A percentile compares a stretch with the other conserved stretches of the same genome.
Evolutionary conservation across 2,113 vertebrate species (phyloP).

Genomic region (Tragulus kanchil): DNA sequence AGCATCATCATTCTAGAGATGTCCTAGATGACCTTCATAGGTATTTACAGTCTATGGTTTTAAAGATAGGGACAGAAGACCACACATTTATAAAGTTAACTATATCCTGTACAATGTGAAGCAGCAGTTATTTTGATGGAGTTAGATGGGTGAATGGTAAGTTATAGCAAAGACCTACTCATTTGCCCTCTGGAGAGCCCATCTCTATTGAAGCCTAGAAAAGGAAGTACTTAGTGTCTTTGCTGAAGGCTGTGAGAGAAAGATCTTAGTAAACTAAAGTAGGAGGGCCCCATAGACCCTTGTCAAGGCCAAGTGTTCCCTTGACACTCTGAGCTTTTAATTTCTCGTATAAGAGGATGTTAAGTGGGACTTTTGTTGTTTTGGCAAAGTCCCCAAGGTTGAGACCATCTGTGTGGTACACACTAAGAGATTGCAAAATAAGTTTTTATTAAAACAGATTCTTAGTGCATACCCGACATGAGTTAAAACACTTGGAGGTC

Average conservation of each 20-base stretch:
- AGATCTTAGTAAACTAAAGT: neutral
- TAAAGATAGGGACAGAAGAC: neutral
- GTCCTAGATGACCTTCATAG: neutral
- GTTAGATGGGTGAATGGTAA: neutral
- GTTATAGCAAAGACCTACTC: neutral
- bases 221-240: neutral
- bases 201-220: neutral
- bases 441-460: conserved; percentile 7
- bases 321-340: neutral
- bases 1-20: too few species aligned
- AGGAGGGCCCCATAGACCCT: neutral
- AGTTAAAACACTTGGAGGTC: neutral
- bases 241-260: neutral
- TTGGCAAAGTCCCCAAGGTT: conserved; percentile 49
- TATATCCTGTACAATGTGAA: neutral
- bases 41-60: neutral
- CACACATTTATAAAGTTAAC: neutral
- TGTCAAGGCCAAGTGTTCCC: too few species aligned
- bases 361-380: conserved; percentile 55
- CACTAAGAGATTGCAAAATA: conserved; percentile 54
- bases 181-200: neutral
- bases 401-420: conserved; percentile 45
- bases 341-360: conserved; percentile 46
- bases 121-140: neutral
- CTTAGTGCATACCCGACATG: neutral